These are phyloP conservation scores for Chrosomus eos DNA, from an alignment of 2,797 vertebrate genomes.

Conservation along the genomic window DNA sequence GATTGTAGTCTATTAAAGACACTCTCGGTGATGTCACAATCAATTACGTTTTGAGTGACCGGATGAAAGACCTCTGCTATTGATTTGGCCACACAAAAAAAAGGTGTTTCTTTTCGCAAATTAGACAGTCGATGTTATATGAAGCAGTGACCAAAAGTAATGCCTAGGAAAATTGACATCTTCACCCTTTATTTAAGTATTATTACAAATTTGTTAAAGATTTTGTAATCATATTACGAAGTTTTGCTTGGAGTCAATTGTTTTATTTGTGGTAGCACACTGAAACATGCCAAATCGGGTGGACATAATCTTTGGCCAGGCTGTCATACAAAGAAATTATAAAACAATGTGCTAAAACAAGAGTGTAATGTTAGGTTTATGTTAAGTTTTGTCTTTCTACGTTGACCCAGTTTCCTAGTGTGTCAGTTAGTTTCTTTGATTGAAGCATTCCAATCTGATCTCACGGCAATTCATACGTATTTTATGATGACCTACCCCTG, in stretches of 20 bases:
- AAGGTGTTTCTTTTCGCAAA: not conserved
- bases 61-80: not conserved
- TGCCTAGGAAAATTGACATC: not conserved
- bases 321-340: not conserved
- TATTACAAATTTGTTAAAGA: not conserved
- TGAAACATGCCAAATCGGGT: no score
- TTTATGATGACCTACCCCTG: no score
- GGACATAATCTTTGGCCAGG: no score
- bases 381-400: no score
- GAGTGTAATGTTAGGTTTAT: no score
- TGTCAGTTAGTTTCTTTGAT: no score
- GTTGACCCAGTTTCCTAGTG: no score
- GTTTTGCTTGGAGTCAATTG: no score
- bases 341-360: not conserved
- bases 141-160: not conserved
- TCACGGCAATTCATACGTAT: no score
- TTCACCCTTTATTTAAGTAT: not conserved
- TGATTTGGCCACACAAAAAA: not conserved
- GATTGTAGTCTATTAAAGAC: not conserved
- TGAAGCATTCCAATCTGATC: no score
- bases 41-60: not conserved
- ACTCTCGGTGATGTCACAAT: conserved; percentile 14
- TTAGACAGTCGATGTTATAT: not conserved
- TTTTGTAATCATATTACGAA: not conserved
- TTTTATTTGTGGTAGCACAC: no score